Base-by-base conservation (phyloP, 2,797 vertebrate species). In the Silurus lanzhouensis region DNA sequence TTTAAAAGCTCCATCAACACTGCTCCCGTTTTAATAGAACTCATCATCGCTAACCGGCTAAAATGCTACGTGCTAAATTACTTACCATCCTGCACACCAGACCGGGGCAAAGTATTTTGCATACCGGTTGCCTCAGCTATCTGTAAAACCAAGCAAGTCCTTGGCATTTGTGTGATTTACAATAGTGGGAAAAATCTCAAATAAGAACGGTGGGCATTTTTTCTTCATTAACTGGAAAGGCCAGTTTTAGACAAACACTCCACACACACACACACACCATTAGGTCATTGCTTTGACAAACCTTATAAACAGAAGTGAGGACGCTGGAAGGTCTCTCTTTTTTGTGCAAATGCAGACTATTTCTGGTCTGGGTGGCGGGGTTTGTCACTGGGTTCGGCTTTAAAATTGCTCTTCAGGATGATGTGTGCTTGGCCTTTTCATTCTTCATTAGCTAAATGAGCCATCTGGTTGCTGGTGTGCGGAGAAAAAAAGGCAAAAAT, bases 381-480 rank as follows among this genome's bases (percentile, higher is more conserved):
- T 80, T 88, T 91, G 92, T 93, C 92, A 92, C 64, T 1, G 17
- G 74, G 55, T 90, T 84, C 91, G 90, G 93, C 93, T 93, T 93
- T 93, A 93, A 92, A 94, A 92, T 90, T 88, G 83, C 89, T 92
- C 90, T 88, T 89, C 90, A 90, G 90, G 89, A 91, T 92, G 90
- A 94, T 93, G 91, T 92, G 92, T 91, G 90, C 22, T 94, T 94
- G 92, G 91, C 91, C 91, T 94, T 96, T 96, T 94, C 95, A 95
- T 90, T 92, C 92, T 94, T 95, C 95, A 96, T 94, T 95, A 96
- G 89, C 90, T 89, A 92, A 80, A 80, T 80, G 77, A 80, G 38
- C 38, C 77, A 80, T 94, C 93, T 91, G 94, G 92, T 82, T 93
- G 90, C 89, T 94, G 94, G 94, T 91, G 22, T 89, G 80, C 91